A percentile compares a stretch with the other conserved stretches of the same genome.
phyloP scores from a whole-genome alignment of 2,797 vertebrate species.

The Notamacropus eugenii region DNA sequence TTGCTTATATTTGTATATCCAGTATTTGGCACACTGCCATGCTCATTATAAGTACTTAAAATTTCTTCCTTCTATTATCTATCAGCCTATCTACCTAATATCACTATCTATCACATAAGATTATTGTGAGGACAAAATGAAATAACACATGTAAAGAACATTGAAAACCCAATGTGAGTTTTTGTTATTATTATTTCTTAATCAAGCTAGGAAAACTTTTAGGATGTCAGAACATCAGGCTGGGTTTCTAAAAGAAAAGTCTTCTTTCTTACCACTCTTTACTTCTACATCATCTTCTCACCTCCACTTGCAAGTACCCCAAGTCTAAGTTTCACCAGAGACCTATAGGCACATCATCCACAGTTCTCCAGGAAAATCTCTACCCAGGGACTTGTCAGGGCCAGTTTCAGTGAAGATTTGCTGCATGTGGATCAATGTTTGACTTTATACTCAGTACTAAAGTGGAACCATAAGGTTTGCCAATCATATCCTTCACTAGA shows the following conservation, averaged over 20 bases:
- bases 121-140: background rate
- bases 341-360: background rate
- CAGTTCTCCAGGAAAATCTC: background rate
- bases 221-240: background rate
- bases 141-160: background rate
- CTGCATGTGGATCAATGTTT: constrained; percentile 1
- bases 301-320: background rate
- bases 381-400: background rate
- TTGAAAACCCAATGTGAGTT: background rate
- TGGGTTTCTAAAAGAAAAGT: background rate
- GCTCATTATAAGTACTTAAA: background rate
- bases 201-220: background rate
- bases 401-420: background rate
- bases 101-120: background rate
- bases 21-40: background rate
- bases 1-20: background rate
- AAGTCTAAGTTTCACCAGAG: background rate
- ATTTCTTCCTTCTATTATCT: background rate
- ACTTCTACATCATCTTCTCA: background rate
- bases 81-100: background rate
- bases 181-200: background rate
- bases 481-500: background rate
- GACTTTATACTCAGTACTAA: background rate
- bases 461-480: background rate
- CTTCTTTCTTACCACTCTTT: background rate